A percentile compares a stretch with the other conserved stretches of the same genome.
Conservation (phyloP, 2,113 vertebrate genomes). For the Caracal caracal region DNA sequence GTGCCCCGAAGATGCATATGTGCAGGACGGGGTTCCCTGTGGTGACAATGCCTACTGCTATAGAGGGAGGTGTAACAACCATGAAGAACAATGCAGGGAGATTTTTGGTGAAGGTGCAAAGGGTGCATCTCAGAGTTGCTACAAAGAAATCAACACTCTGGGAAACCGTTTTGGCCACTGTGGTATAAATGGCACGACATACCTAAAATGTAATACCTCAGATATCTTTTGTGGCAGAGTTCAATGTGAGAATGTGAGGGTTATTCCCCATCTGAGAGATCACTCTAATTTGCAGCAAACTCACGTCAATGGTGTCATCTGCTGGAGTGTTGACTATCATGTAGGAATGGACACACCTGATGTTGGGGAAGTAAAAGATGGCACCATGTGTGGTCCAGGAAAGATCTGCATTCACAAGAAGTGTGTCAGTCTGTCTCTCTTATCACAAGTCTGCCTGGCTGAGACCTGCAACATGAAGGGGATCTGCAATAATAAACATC, state of each 20-base stretch:
- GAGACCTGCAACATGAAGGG: constrained; percentile 71
- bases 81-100: constrained; percentile 56
- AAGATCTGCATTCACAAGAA: constrained; percentile 65
- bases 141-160: constrained; percentile 65
- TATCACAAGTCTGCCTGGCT: constrained; percentile 47
- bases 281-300: background rate
- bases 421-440: constrained; percentile 55
- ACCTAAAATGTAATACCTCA: constrained; percentile 51
- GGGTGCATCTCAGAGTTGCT: constrained; percentile 68
- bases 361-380: constrained; percentile 56
- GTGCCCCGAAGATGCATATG: constrained; percentile 71
- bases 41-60: constrained; percentile 59
- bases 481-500: constrained; percentile 92
- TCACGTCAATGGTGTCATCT: background rate
- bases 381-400: constrained; percentile 58
- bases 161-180: constrained; percentile 74
- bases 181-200: constrained; percentile 19
- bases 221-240: constrained; percentile 72
- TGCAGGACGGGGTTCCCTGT: constrained; percentile 70
- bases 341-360: background rate
- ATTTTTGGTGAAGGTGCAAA: constrained; percentile 73
- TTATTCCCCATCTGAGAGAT: background rate
- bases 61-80: constrained; percentile 57
- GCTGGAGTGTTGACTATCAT: background rate
- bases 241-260: constrained; percentile 70